These are phyloP conservation scores for Muricea muricata DNA, from an alignment of 92 coral and sea anemone genomes.

Conservation along the genomic window DNA sequence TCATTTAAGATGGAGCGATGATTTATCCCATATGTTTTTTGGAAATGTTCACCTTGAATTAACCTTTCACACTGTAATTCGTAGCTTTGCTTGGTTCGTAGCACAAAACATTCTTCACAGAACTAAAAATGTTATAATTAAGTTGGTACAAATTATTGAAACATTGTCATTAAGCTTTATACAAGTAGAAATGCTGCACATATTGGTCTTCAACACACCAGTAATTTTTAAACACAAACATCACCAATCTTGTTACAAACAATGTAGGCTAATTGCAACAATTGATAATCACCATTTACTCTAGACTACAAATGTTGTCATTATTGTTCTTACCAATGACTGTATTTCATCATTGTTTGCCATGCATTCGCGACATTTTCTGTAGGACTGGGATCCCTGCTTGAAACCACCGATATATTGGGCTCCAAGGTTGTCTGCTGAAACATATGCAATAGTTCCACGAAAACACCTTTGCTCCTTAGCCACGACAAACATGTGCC, in stretches of 20 bases:
- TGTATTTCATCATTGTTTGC: not conserved
- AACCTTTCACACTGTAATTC: slow-evolving; percentile 59
- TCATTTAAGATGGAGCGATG: no score
- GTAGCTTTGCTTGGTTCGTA: slow-evolving; percentile 54
- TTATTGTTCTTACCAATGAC: not conserved
- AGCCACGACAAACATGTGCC: slow-evolving; percentile 28
- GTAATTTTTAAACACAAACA: no score
- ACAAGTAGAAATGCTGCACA: not conserved
- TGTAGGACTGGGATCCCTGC: no score
- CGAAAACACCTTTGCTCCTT: slow-evolving; percentile 20
- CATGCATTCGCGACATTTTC: slow-evolving; percentile 32
- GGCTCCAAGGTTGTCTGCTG: slow-evolving; percentile 51
- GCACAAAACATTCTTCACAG: no score
- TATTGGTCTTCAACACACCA: not conserved
- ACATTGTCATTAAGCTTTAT: slow-evolving; percentile 61
- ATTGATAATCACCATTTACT: no score
- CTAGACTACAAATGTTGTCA: no score
- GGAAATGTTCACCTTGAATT: slow-evolving; percentile 64
- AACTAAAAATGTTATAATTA: no score
- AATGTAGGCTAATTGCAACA: no score
- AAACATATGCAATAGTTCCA: slow-evolving; percentile 50
- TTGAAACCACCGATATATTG: slow-evolving; percentile 52
- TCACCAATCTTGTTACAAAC: no score
- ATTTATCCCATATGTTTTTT: slow-evolving; percentile 68
- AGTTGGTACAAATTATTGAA: no score